A percentile compares a stretch with the other conserved stretches of the same genome.
Conservation (phyloP, 1,140 invertebrate species). For the Chrysoperla carnea region DNA sequence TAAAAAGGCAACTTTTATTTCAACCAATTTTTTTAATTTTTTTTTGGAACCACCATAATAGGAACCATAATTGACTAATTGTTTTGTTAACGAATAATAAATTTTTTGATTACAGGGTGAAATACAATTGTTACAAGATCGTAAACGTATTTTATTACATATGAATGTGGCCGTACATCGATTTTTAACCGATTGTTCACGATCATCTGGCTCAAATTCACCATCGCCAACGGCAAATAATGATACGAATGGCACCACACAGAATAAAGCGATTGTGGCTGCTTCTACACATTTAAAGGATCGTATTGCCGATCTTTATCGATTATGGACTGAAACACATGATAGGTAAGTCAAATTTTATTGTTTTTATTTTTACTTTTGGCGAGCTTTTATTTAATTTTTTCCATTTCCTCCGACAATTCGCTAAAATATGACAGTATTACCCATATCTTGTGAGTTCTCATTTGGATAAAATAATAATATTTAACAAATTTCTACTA, state of each 20-base stretch:
- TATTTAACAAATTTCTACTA: no score
- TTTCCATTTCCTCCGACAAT: no score
- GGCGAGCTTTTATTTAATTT: no score
- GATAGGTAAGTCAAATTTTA: conserved; percentile 40
- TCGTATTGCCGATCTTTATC: conserved; percentile 53
- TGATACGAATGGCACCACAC: no score
- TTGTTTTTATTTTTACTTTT: not conserved
- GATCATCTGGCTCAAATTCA: conserved; percentile 22
- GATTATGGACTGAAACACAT: conserved; percentile 57
- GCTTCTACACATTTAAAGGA: conserved; percentile 37
- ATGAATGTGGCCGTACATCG: conserved; percentile 58
- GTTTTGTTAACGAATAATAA: not conserved
- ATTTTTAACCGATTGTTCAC: conserved; percentile 34
- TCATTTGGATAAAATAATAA: no score
- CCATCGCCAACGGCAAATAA: not conserved
- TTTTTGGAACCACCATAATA: no score
- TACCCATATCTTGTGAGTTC: no score
- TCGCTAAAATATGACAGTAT: no score
- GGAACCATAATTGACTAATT: no score
- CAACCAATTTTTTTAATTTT: no score
- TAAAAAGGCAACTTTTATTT: no score
- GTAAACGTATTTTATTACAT: conserved; percentile 47
- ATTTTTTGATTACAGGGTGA: conserved; percentile 31
- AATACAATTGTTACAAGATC: conserved; percentile 46
- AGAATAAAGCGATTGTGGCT: not conserved